phyloP scores from a whole-genome alignment of 2,113 vertebrate genomes.

The Calidris pugnax region DNA sequence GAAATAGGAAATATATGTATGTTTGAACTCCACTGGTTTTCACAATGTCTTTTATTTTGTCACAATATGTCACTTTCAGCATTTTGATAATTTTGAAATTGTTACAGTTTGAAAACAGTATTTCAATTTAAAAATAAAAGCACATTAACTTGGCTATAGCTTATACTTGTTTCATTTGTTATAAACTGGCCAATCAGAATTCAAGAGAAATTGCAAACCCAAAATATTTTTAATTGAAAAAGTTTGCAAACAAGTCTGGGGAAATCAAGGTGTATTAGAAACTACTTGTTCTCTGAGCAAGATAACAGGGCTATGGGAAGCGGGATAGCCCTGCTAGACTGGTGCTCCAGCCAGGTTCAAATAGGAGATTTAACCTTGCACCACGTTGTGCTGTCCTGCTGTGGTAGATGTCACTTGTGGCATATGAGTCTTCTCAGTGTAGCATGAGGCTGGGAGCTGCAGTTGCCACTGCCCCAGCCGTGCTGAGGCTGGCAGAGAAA shows the following conservation, averaged over 20 bases:
- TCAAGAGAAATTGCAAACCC: not conserved
- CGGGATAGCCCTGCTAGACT: not conserved
- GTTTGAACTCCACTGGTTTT: not conserved
- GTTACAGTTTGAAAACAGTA: not conserved
- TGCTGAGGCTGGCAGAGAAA: not conserved
- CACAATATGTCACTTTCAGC: not conserved
- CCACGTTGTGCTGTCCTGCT: not conserved
- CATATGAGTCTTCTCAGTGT: not conserved
- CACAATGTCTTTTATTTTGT: not conserved
- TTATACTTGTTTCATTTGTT: not conserved
- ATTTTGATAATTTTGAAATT: not conserved
- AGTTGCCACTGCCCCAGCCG: not conserved
- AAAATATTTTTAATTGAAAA: not conserved
- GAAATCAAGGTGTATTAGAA: not conserved
- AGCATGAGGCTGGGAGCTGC: not conserved
- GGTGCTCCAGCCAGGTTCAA: not conserved
- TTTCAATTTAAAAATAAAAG: not conserved
- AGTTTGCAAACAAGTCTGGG: not conserved
- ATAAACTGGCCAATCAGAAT: not conserved
- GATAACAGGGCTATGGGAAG: not conserved
- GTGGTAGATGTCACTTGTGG: accelerated
- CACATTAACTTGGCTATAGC: not conserved
- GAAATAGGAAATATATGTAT: not conserved
- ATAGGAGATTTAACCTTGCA: not conserved
- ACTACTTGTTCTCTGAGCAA: not conserved